These are phyloP conservation scores for Drosophila rellima DNA, from an alignment of 2,888 invertebrate species.

Conservation along the genomic window DNA sequence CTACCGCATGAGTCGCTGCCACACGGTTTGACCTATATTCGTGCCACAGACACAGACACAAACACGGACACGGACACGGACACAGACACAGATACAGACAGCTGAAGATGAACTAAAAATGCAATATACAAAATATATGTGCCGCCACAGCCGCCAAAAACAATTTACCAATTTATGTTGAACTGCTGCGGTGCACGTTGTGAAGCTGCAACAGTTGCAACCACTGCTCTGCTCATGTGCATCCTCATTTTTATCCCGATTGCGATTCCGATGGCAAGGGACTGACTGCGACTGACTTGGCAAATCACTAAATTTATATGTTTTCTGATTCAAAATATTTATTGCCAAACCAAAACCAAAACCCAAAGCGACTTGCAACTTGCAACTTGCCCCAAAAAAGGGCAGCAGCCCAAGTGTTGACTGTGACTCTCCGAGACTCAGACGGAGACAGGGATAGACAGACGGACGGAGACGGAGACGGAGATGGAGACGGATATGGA, in stretches of 20 bases:
- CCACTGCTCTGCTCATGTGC: conserved; percentile 30
- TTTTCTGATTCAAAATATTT: conserved; percentile 84
- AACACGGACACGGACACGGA: conserved; percentile 16
- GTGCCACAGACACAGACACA: conserved; percentile 17
- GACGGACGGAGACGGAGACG: not conserved
- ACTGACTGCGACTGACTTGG: conserved; percentile 68
- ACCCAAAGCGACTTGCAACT: conserved; percentile 23
- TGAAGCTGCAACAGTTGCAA: conserved; percentile 20
- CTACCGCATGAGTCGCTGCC: conserved; percentile 70
- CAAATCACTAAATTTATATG: conserved; percentile 85
- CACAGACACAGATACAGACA: too few relatives aligned
- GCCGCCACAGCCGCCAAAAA: conserved; percentile 79
- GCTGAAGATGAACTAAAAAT: conserved; percentile 68
- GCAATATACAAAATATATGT: conserved; percentile 76
- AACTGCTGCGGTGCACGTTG: conserved; percentile 61
- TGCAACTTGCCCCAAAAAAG: conserved; percentile 63
- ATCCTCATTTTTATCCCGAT: conserved; percentile 21
- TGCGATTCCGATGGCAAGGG: conserved; percentile 16
- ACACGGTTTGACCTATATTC: conserved; percentile 70
- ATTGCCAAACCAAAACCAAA: conserved; percentile 74
- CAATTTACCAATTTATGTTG: conserved; percentile 83
- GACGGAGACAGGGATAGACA: not conserved
- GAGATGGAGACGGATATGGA: not conserved
- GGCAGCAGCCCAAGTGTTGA: conserved; percentile 58
- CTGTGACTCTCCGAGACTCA: conserved; percentile 17